Percentiles rank a stretch among this genome's conserved stretches.
Evolutionary conservation across 2,888 invertebrate species (phyloP).

Genomic region (Arenicola marina): DNA sequence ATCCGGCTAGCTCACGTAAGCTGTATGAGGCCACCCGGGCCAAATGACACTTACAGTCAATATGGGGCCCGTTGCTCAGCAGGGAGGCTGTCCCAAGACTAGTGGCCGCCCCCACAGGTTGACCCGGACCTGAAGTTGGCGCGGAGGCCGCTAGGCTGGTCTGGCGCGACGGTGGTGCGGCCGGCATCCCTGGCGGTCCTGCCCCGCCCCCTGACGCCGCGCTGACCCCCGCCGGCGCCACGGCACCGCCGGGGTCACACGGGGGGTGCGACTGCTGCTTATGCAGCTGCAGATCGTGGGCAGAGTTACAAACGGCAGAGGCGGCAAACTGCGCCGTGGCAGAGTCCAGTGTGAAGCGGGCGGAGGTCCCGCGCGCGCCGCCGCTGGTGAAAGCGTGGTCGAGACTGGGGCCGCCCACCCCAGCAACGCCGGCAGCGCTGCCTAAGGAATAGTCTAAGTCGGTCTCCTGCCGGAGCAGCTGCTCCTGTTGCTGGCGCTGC

Average conservation of each 20-base stretch:
- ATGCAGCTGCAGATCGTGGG: background rate
- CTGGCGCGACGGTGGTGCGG: background rate
- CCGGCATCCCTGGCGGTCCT: background rate
- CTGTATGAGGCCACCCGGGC: too few species aligned
- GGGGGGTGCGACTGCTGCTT: background rate
- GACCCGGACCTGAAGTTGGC: too few species aligned
- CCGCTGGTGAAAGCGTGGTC: constrained; percentile 49
- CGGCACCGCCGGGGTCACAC: too few species aligned
- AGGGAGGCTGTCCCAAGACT: too few species aligned
- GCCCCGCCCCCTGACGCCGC: background rate
- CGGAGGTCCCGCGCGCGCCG: constrained; percentile 54
- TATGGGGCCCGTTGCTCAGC: too few species aligned
- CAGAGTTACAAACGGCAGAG: constrained; percentile 52
- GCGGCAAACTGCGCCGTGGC: constrained; percentile 61
- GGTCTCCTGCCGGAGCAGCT: constrained; percentile 50
- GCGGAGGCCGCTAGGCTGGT: background rate
- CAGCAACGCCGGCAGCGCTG: constrained; percentile 28
- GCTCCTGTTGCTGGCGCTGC: constrained; percentile 61
- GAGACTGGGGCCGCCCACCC: background rate
- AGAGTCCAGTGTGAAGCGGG: constrained; percentile 60
- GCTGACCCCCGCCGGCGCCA: background rate
- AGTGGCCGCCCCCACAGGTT: too few species aligned
- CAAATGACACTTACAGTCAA: too few species aligned
- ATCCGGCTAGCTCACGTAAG: too few species aligned
- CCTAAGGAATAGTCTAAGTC: constrained; percentile 51